Base-by-base conservation (phyloP, 2,797 vertebrate species). In the Sebastes oblongus region DNA sequence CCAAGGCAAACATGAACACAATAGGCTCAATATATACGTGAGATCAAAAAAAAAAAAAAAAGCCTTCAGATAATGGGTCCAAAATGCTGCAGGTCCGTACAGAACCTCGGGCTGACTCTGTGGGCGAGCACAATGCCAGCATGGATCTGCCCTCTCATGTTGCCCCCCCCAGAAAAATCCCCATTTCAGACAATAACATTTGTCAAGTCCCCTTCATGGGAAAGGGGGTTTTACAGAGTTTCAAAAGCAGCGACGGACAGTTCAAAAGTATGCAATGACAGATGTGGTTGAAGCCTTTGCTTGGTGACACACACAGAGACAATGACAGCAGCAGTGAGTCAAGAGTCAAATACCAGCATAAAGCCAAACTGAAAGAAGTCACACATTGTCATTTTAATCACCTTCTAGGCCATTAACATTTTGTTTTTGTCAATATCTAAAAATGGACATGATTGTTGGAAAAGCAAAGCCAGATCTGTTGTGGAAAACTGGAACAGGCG, bases 121-220 rank as follows among this genome's bases (percentile, higher is more conserved):
- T 71, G 71, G 66, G 55, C 1, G 68, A 75, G 30, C 36, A 90
- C 86, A 90, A 86, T 83, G 75, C 76, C 64, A 10, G 76, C 71
- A 34, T 78, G 84, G 59, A 46, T 77, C 71, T 66, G 29, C 56
- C 86, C 22, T 78, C 88, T 94, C 91, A 90, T 52, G 81, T 94
- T 92, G 75, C 85, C 69, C 68, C 65, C 14, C 16, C 34, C n/a
- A n/a, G 61, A 66, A 83, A 91, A 69, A 59, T 75, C 81, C 87
- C 89, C 78, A 27, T 24, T 50, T 46, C 9, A 84, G 73, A 90
- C 84, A 84, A 82, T 86, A 82, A 46, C 84, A 77, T 75, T 75
- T 30, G 79, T 88, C 75, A 78, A 60, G 16, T 24, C 25, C 52
- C n/a, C 18, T 0, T 81, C 32, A 22, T 73, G 29, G 55, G 62